Evolutionary conservation across 1,140 invertebrate genomes (phyloP).

Genomic region (Kradibia gibbosae): DNA sequence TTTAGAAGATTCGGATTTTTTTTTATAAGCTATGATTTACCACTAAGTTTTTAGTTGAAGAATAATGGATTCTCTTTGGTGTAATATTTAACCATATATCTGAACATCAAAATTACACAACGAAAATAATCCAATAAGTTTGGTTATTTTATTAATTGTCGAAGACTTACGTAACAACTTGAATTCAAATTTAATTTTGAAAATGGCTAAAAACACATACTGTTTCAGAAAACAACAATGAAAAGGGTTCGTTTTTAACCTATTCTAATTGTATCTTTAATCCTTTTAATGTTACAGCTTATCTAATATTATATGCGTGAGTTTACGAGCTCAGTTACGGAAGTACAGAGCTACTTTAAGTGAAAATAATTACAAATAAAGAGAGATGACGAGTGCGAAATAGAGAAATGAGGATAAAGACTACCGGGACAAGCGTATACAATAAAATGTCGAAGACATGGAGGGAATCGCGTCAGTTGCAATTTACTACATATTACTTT

Average conservation of each 20-base stretch:
- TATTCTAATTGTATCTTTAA: no score
- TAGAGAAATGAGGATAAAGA: not conserved
- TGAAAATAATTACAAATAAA: not conserved
- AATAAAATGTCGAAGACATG: not conserved
- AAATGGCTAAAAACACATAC: no score
- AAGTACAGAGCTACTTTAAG: not conserved
- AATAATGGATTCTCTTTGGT: not conserved
- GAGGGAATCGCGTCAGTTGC: conserved; percentile 16
- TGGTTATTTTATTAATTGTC: not conserved
- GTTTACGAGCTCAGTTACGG: not conserved
- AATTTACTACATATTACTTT: not conserved
- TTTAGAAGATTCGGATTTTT: conserved; percentile 3
- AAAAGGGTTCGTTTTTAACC: no score
- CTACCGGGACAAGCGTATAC: not conserved
- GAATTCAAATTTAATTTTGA: no score
- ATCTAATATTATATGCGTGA: not conserved
- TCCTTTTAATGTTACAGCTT: not conserved
- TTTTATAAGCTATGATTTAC: not conserved
- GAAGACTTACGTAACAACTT: no score
- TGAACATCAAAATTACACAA: not conserved
- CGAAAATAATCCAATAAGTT: not conserved
- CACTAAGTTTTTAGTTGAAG: not conserved
- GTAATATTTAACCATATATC: not conserved
- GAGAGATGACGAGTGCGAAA: not conserved
- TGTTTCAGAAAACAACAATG: no score